Percentiles rank a stretch among this genome's conserved stretches.
Conservation (phyloP, 2,113 vertebrate genomes). For the Urocolius indicus region DNA sequence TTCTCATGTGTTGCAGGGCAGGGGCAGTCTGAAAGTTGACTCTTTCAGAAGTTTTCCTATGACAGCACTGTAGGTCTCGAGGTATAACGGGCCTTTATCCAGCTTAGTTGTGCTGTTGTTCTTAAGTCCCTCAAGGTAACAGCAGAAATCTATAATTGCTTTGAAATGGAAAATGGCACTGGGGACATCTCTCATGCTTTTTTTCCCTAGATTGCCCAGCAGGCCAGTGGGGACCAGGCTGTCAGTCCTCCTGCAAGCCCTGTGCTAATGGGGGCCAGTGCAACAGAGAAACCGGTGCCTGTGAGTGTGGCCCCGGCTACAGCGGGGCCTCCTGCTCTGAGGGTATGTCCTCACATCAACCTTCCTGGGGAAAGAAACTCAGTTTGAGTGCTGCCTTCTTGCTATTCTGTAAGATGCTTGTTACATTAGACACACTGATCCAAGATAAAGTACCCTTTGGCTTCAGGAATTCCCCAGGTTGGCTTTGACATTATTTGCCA, state of each 20-base stretch:
- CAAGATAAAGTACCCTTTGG: neutral
- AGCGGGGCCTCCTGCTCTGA: constrained; percentile 65
- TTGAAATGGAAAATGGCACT: neutral
- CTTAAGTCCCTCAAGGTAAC: neutral
- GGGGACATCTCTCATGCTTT: neutral
- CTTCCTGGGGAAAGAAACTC: neutral
- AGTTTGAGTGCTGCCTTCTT: neutral
- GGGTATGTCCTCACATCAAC: constrained; percentile 49
- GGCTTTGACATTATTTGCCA: neutral
- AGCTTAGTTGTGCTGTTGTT: neutral
- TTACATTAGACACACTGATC: neutral
- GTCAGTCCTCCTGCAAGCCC: constrained; percentile 62
- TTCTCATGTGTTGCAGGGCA: constrained; percentile 7
- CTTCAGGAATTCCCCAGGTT: neutral
- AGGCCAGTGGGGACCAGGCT: constrained; percentile 77
- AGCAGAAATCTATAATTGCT: neutral
- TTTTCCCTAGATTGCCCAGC: constrained; percentile 71
- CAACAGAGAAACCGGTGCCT: constrained; percentile 72
- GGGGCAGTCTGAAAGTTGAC: neutral
- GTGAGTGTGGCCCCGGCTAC: constrained; percentile 76
- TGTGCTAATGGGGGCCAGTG: constrained; percentile 75
- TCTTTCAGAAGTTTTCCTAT: constrained; percentile 28
- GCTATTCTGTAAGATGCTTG: neutral
- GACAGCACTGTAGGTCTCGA: neutral
- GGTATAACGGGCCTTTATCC: neutral